Conservation (phyloP, 2,888 invertebrate genomes). For the Caenorhabditis sinica region DNA sequence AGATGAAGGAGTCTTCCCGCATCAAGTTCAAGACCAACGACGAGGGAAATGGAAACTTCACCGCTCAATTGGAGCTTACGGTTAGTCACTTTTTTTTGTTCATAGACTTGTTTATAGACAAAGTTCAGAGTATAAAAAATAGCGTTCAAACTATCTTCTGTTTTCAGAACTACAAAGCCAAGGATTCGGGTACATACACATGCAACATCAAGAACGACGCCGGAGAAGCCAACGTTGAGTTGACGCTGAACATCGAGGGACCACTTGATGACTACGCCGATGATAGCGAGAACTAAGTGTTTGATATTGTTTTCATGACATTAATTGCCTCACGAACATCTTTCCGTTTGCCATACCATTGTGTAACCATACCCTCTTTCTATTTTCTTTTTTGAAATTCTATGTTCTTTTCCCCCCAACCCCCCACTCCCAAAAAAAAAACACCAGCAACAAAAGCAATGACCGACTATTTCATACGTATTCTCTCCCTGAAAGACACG, state of each 20-base stretch:
- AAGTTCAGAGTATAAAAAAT: no score
- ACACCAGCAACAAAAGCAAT: not conserved
- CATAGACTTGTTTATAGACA: not conserved
- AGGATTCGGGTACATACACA: constrained; percentile 91
- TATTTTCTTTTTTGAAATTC: constrained; percentile 48
- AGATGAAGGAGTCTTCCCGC: constrained; percentile 84
- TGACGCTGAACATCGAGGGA: constrained; percentile 97
- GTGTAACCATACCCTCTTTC: constrained; percentile 53
- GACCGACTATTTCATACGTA: constrained; percentile 12
- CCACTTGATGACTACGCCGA: constrained; percentile 83
- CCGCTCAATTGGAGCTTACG: constrained; percentile 80
- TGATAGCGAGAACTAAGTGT: constrained; percentile 76
- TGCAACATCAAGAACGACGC: constrained; percentile 97
- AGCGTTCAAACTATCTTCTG: not conserved
- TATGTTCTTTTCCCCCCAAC: constrained; percentile 22
- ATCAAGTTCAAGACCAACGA: constrained; percentile 82
- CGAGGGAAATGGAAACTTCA: constrained; percentile 63
- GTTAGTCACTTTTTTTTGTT: constrained; percentile 63
- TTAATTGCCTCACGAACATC: constrained; percentile 51
- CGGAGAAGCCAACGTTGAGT: constrained; percentile 97
- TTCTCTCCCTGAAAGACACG: constrained; percentile 22
- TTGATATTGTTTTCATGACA: constrained; percentile 34
- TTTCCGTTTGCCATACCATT: constrained; percentile 62
- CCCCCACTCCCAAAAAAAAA: not conserved
- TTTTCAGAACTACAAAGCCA: constrained; percentile 84